Evolutionary conservation across 2,113 vertebrate species (phyloP).

Genomic region (Isichthys henryi): DNA sequence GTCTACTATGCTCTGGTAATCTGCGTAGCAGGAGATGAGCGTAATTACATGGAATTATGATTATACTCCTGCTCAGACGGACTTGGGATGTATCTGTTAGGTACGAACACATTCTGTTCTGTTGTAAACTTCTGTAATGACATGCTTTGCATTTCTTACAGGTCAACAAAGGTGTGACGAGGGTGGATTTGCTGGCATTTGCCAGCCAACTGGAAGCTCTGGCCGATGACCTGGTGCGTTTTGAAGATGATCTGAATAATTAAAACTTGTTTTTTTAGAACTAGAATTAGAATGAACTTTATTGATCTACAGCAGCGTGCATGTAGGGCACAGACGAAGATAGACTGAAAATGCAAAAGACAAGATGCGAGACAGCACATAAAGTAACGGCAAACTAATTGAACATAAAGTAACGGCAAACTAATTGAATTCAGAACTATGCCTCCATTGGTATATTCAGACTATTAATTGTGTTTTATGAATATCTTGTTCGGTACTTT

Average conservation of each 20-base stretch:
- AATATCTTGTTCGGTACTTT: neutral
- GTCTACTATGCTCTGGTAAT: neutral
- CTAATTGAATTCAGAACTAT: neutral
- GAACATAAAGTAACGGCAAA: neutral
- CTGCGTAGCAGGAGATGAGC: neutral
- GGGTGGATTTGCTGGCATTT: constrained; percentile 73
- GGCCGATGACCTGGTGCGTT: constrained; percentile 73
- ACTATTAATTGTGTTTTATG: neutral
- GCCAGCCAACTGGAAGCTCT: constrained; percentile 68
- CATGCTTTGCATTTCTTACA: constrained; percentile 41
- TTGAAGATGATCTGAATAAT: neutral
- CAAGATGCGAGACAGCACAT: neutral
- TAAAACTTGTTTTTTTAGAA: neutral
- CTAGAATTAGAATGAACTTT: neutral
- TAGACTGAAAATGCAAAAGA: neutral
- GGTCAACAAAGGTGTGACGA: constrained; percentile 73
- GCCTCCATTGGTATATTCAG: neutral
- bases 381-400: neutral
- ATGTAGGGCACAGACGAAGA: neutral
- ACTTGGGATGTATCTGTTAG: neutral
- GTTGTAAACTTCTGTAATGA: constrained; percentile 3
- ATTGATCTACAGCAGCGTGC: neutral
- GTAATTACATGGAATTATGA: neutral
- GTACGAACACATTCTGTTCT: neutral
- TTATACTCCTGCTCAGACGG: neutral